These are phyloP conservation scores for Argyrosomus regius DNA, from an alignment of 2,797 vertebrate species.

Conservation along the genomic window DNA sequence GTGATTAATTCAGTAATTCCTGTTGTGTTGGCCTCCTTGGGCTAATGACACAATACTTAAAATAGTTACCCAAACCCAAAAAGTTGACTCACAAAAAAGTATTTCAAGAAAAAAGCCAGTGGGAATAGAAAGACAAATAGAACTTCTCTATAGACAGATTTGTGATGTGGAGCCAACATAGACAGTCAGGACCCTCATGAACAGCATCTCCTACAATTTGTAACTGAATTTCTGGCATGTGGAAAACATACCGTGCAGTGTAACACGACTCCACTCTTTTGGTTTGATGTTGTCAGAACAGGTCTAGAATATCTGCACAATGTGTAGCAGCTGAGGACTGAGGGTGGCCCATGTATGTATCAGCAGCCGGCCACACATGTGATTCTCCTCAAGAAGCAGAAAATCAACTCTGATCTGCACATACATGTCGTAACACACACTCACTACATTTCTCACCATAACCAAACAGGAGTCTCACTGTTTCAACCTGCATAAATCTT, in stretches of 20 bases:
- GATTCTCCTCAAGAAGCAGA: slow-evolving; percentile 49
- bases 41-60: neutral
- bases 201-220: neutral
- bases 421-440: slow-evolving; percentile 10
- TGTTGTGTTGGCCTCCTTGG: neutral
- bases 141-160: neutral
- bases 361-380: slow-evolving; percentile 29
- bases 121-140: neutral
- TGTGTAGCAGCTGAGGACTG: slow-evolving; percentile 24
- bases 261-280: slow-evolving; percentile 45
- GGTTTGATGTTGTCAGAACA: slow-evolving; percentile 39
- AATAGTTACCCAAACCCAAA: neutral
- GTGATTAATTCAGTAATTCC: neutral
- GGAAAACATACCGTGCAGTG: slow-evolving; percentile 18
- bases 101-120: neutral
- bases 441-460: slow-evolving; percentile 27
- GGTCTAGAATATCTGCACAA: slow-evolving; percentile 39
- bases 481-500: slow-evolving; percentile 64
- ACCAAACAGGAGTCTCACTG: slow-evolving; percentile 47
- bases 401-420: slow-evolving; percentile 44
- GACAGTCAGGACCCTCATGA: neutral
- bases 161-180: slow-evolving; percentile 8
- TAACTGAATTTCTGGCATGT: slow-evolving; percentile 22
- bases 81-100: neutral
- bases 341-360: slow-evolving; percentile 32